phyloP scores from a whole-genome alignment of 2,113 vertebrate genomes.

The Callionymus lyra region DNA sequence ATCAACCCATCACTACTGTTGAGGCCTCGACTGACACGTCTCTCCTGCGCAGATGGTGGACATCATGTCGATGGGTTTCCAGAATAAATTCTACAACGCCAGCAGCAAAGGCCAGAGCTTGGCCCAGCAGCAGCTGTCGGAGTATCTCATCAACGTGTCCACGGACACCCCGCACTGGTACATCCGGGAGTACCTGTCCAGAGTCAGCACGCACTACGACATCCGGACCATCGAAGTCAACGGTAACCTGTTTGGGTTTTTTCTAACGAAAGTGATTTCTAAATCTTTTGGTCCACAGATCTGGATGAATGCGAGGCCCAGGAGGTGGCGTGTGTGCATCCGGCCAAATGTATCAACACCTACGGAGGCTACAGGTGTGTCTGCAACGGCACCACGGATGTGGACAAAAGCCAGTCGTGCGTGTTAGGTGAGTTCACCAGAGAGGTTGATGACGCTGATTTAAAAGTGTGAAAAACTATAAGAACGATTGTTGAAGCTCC shows the following conservation, averaged over 20 bases:
- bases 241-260: slow-evolving; percentile 43
- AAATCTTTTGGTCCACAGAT: slow-evolving; percentile 44
- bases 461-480: neutral
- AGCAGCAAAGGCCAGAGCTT: slow-evolving; percentile 18
- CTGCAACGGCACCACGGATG: slow-evolving; percentile 63
- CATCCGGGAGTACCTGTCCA: slow-evolving; percentile 65
- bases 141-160: slow-evolving; percentile 70
- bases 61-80: slow-evolving; percentile 61
- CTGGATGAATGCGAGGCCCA: slow-evolving; percentile 65
- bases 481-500: neutral
- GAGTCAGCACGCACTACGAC: slow-evolving; percentile 52
- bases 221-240: slow-evolving; percentile 49
- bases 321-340: slow-evolving; percentile 42
- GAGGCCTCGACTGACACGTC: no score
- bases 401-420: slow-evolving; percentile 60
- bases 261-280: no score
- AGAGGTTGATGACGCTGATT: neutral
- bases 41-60: slow-evolving; percentile 46
- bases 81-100: slow-evolving; percentile 72
- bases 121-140: slow-evolving; percentile 7
- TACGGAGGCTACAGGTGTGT: slow-evolving; percentile 73
- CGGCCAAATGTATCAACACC: slow-evolving; percentile 68
- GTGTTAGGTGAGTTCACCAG: slow-evolving; percentile 45
- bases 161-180: slow-evolving; percentile 77
- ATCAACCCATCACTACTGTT: no score